Conservation (phyloP, 2,797 vertebrate species). For the Salarias fasciatus region DNA sequence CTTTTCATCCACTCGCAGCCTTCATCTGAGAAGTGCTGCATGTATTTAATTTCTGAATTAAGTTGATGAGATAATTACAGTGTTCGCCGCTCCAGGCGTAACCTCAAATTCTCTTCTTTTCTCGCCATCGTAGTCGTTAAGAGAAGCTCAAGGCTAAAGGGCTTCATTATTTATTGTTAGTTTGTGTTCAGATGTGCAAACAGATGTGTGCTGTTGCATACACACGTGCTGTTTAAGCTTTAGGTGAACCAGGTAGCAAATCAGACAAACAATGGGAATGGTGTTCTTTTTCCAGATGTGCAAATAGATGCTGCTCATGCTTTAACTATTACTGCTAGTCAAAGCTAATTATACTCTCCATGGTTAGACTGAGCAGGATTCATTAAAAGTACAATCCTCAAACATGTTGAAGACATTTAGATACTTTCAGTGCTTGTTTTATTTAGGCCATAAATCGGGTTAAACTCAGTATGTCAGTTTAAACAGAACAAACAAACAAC, state of each 20-base stretch:
- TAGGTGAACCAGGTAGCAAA: neutral
- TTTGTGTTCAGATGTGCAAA: conserved; percentile 6
- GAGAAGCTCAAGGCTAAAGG: conserved; percentile 6
- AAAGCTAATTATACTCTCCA: no score
- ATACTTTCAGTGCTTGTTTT: no score
- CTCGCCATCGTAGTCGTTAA: neutral
- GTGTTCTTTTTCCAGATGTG: no score
- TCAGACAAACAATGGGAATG: no score
- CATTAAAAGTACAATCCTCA: no score
- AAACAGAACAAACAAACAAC: no score
- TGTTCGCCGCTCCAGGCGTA: conserved; percentile 15
- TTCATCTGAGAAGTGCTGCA: neutral
- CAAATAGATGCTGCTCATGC: no score
- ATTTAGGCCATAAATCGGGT: no score
- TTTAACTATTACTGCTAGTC: no score
- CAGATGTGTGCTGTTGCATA: conserved; percentile 2
- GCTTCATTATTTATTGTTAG: conserved; percentile 10
- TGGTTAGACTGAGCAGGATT: no score
- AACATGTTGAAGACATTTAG: no score
- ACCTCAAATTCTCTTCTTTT: conserved; percentile 17
- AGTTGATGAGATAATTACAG: conserved; percentile 19
- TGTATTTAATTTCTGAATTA: conserved; percentile 23
- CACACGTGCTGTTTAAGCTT: conserved; percentile 13
- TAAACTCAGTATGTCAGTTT: no score
- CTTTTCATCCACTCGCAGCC: neutral